phyloP scores from a whole-genome alignment of 2,888 invertebrate species.

The Synergus gifuensis region DNA sequence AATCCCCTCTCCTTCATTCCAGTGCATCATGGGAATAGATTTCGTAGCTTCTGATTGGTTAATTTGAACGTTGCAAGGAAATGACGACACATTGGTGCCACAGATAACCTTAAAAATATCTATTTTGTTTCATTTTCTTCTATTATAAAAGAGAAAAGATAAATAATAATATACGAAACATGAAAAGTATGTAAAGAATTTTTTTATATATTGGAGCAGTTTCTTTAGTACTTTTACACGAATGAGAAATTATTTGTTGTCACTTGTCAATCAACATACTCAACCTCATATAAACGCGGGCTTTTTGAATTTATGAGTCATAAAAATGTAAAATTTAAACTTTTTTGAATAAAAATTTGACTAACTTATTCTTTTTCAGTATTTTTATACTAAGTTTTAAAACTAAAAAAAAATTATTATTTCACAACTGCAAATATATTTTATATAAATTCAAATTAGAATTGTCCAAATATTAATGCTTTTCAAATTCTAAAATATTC shows the following conservation, averaged over 20 bases:
- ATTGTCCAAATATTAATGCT: too few species aligned
- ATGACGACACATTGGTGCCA: neutral
- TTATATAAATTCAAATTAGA: too few species aligned
- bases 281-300: slow-evolving; percentile 2
- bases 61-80: neutral
- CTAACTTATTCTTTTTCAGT: too few species aligned
- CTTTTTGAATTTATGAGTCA: neutral
- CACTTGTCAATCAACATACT: neutral
- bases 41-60: too few species aligned
- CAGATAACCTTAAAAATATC: neutral
- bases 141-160: neutral
- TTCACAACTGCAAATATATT: too few species aligned
- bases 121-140: too few species aligned
- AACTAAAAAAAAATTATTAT: too few species aligned
- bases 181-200: neutral
- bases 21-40: neutral
- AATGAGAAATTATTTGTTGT: neutral
- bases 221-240: neutral
- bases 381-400: too few species aligned
- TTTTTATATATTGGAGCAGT: neutral
- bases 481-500: too few species aligned
- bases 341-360: too few species aligned
- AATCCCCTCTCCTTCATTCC: neutral
- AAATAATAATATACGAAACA: neutral
- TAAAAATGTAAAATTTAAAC: too few species aligned